Evolutionary conservation across 2,797 vertebrate species (phyloP), one percentile per base, ranked within the genome.

Genomic region (Ctenosaura bakeri): DNA sequence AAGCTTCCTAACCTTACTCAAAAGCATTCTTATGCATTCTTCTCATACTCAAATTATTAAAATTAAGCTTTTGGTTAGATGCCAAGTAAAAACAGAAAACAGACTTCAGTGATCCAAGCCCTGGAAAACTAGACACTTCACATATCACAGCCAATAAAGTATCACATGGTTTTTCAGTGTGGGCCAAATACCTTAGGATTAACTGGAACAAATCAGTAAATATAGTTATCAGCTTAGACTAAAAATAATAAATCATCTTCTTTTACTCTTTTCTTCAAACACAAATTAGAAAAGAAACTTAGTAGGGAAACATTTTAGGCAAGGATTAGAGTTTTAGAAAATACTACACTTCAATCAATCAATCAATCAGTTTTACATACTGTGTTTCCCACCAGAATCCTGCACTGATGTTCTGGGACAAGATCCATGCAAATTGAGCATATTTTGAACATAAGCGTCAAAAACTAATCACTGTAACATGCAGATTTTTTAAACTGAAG

Each of bases 151-250:
- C 86, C 78, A 22, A 6, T 18, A 38, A 54, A 50, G 0, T 7
- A 0, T 35, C 84, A 74, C 9, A 35, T 46, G 29, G 14, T 12
- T 83, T 88, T 87, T 32, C 16, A 32, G 89, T 1, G 26, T 3
- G 77, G 73, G 54, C 59, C 80, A 88, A 54, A n/a, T 1, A 69
- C 86, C 90, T 93, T 82, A 94, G 94, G 84, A 91, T 64, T 92
- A 91, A 42, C 83, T 8, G 62, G 92, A 88, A 66, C 46, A 46
- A 92, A 59, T 52, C 29, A 1, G 3, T 91, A 92, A 92, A 92
- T 86, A 90, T 90, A 91, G 88, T 84, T 50, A 52, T 84, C 62
- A 35, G 93, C 83, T 52, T 0, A 89, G 66, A 1, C 91, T 93
- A 66, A 1, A 90, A 59, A 62, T 22, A 91, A 93, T 94, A 90